Conservation (phyloP, 1,140 invertebrate genomes). For the Cheumatopsyche charites region DNA sequence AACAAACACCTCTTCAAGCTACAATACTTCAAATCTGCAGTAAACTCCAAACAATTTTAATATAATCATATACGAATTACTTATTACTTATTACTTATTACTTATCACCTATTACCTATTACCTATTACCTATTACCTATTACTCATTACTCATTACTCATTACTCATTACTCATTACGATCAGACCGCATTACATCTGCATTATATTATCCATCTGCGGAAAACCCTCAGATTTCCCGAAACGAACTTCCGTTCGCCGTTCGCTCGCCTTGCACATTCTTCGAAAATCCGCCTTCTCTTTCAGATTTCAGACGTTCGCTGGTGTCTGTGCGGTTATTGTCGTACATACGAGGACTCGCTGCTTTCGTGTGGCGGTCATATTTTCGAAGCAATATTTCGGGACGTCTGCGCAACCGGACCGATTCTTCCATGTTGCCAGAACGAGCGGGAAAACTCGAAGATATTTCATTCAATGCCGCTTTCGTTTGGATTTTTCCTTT, state of each 20-base stretch:
- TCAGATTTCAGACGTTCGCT: not conserved
- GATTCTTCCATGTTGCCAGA: slow-evolving; percentile 9
- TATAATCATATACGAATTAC: no score
- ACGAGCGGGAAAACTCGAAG: not conserved
- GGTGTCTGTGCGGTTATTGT: not conserved
- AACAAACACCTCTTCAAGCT: no score
- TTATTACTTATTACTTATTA: no score
- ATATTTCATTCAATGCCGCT: not conserved
- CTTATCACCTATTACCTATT: no score
- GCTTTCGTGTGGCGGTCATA: slow-evolving; percentile 5
- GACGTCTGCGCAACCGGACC: slow-evolving; percentile 22
- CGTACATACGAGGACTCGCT: not conserved
- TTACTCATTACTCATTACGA: no score
- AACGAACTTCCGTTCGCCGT: not conserved
- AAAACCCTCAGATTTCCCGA: no score
- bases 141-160: no score
- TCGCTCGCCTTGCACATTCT: not conserved
- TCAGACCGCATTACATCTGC: no score
- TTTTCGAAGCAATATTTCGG: slow-evolving; percentile 21
- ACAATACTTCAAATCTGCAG: no score
- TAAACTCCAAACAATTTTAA: no score
- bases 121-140: no score
- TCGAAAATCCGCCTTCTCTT: slow-evolving; percentile 4
- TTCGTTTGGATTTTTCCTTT: not conserved
- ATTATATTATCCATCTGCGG: no score